Percentiles rank a stretch among this genome's conserved stretches.
Evolutionary conservation across 1,140 invertebrate genomes (phyloP).

Genomic region (Musca vetustissima): DNA sequence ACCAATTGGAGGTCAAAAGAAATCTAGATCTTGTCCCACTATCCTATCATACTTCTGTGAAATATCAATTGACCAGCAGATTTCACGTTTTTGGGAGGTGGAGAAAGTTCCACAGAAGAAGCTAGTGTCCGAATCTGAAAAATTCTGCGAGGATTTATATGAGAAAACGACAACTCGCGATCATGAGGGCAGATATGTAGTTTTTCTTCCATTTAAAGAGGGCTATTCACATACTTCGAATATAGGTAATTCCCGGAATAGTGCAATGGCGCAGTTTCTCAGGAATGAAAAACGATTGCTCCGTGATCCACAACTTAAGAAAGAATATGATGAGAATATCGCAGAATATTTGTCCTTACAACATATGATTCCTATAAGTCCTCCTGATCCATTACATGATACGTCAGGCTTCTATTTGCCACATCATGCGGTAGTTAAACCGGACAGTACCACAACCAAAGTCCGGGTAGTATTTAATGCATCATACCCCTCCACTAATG

Average conservation of each 20-base stretch:
- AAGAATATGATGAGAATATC: constrained; percentile 17
- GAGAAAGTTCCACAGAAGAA: not conserved
- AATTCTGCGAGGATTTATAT: constrained; percentile 1
- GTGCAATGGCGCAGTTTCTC: not conserved
- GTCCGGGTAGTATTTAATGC: not conserved
- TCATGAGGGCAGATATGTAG: not conserved
- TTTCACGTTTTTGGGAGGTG: constrained; percentile 8
- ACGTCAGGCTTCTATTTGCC: not conserved
- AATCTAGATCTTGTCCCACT: not conserved
- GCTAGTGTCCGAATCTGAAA: not conserved
- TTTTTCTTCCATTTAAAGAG: constrained; percentile 6
- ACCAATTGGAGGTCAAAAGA: not conserved
- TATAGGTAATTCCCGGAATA: not conserved
- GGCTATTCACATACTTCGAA: not conserved
- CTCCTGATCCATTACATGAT: not conserved
- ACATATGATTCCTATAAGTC: constrained; percentile 16
- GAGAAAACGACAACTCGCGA: not conserved
- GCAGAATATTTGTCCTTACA: constrained; percentile 17
- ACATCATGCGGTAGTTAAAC: not conserved
- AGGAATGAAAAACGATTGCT: not conserved
- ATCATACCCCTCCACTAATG: constrained; percentile 1
- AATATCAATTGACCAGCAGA: not conserved
- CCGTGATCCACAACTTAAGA: constrained; percentile 3
- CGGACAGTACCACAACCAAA: not conserved
- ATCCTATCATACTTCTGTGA: not conserved